Base-by-base conservation (phyloP, 2,113 vertebrate species). In the Halcyon malimbica region DNA sequence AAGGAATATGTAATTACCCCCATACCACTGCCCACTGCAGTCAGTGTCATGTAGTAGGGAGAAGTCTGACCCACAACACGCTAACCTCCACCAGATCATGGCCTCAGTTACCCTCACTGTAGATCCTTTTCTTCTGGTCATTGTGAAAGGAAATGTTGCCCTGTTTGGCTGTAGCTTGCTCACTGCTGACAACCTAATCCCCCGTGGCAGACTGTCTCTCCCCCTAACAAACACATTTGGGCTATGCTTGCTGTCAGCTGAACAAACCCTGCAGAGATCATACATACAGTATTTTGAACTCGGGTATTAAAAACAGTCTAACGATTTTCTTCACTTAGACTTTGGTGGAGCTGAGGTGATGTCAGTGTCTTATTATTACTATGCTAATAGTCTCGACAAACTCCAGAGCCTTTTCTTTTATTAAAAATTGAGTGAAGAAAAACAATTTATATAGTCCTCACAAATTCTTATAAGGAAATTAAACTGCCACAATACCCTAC, bases 101-200 rank as follows among this genome's bases (percentile, higher is more conserved):
- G 50, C 68, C 23, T 5, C 35, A 51, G 67, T 53, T 64, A 19
- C 71, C 10, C 80, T 90, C 1, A 0, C 25, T 83, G 18, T 29
- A 7, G 18, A 48, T 83, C 33, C 35, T 74, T 83, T 73, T 37
- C 68, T 83, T 69, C 71, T 85, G 63, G 46, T 39, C 56, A 13
- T 5, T 31, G 10, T 42, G 60, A 62, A 90, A 67, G 53, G 37
- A 85, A 77, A 59, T 7, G 41, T 21, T 76, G 69, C 6, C 18
- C 28, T 31, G 13, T 63, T 90, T 80, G 60, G 41, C 77, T 73
- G 3, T 17, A 56, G 15, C 41, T 41, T 65, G 44, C 57, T 87
- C n/a, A 2, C 50, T 84, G 37, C 70, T 85, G 84, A 88, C 87
- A 88, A 59, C 26, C 11, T 96, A 85, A 86, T 93, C 54, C 74